phyloP scores from a whole-genome alignment of 2,113 vertebrate genomes.

The Ophthalmolycus amberensis region DNA sequence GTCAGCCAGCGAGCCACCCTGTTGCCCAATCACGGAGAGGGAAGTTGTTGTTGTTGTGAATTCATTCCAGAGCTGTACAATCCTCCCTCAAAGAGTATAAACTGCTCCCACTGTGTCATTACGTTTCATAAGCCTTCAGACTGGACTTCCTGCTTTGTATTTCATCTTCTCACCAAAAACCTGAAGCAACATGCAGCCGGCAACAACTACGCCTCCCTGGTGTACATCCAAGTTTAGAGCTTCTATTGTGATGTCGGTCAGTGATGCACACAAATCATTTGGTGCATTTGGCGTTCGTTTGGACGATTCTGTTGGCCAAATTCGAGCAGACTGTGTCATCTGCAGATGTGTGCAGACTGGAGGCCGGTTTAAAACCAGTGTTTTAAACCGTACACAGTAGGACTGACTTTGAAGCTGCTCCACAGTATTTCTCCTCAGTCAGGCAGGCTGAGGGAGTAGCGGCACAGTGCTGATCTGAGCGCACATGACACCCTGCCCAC shows the following conservation, averaged over 20 bases:
- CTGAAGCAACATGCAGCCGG: neutral
- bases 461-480: constrained; percentile 2
- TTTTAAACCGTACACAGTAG: neutral
- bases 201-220: neutral
- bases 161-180: constrained; percentile 7
- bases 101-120: neutral
- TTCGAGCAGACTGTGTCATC: neutral
- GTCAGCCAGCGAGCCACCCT: neutral
- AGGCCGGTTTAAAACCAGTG: neutral
- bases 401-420: neutral
- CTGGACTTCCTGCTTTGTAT: neutral
- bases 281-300: neutral
- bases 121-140: neutral
- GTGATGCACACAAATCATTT: neutral
- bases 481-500: neutral
- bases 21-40: neutral
- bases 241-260: neutral
- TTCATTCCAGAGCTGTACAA: neutral
- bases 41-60: neutral
- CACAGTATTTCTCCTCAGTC: neutral
- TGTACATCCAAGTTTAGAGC: neutral
- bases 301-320: neutral
- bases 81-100: neutral
- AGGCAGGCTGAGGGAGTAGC: neutral
- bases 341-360: neutral